Conservation (phyloP, 2,888 invertebrate species). For the Atethmia centrago region DNA sequence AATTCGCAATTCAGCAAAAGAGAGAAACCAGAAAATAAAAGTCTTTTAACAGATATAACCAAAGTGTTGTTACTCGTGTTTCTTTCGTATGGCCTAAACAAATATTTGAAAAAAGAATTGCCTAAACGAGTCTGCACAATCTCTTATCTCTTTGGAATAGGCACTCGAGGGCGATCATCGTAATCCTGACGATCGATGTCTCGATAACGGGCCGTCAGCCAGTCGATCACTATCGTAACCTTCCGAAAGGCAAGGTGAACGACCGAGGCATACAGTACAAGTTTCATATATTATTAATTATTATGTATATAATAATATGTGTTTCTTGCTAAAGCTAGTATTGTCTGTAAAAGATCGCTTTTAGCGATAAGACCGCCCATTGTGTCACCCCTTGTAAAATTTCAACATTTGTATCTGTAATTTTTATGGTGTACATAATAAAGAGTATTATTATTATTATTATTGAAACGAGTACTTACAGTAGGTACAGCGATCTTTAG, state of each 20-base stretch:
- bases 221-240: conserved; percentile 68
- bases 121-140: conserved; percentile 12
- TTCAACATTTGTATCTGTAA: no score
- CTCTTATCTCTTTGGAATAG: conserved; percentile 61
- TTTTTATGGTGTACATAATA: no score
- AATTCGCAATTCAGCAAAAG: not conserved
- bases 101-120: conserved; percentile 2
- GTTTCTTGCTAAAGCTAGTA: not conserved
- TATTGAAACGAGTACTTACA: no score
- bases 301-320: not conserved
- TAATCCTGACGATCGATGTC: conserved; percentile 67
- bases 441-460: no score
- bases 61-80: not conserved
- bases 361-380: no score
- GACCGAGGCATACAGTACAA: conserved; percentile 50
- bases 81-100: no score
- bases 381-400: no score
- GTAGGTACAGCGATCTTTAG: not conserved
- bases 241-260: conserved; percentile 72
- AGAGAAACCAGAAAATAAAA: not conserved
- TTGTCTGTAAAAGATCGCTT: no score
- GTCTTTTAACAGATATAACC: not conserved
- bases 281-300: not conserved
- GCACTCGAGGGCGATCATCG: conserved; percentile 69
- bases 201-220: conserved; percentile 68